Evolutionary conservation across 2,888 invertebrate genomes (phyloP).

Genomic region (Chaitophorus viminalis): DNA sequence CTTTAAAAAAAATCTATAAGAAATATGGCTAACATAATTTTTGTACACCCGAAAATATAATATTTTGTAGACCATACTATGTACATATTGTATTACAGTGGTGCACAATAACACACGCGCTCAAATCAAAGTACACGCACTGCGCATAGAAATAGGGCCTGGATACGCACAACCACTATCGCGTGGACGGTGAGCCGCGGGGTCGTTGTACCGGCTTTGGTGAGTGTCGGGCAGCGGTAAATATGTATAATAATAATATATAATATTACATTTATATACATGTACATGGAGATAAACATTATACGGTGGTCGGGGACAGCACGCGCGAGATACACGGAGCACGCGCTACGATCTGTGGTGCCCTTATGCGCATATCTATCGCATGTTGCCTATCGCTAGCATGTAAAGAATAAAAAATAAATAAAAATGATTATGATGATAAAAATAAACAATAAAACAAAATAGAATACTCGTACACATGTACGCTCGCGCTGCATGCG

Average conservation of each 20-base stretch:
- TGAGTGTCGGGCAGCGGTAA: background rate
- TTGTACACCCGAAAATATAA: too few species aligned
- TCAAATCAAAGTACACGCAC: background rate
- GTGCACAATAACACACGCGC: too few species aligned
- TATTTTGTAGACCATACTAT: too few species aligned
- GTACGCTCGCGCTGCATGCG: background rate
- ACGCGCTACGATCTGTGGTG: conserved; percentile 13
- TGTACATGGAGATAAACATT: background rate
- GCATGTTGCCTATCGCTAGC: too few species aligned
- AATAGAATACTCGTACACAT: background rate
- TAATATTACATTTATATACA: background rate
- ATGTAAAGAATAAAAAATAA: background rate
- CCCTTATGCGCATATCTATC: background rate
- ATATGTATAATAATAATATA: background rate
- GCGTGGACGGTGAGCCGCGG: background rate
- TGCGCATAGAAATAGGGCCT: background rate
- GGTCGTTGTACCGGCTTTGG: background rate
- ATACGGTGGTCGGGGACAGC: background rate
- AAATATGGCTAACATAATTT: too few species aligned
- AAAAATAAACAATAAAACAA: background rate
- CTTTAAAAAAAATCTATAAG: too few species aligned
- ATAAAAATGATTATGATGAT: too few species aligned
- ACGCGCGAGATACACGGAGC: conserved; percentile 17
- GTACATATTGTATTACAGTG: too few species aligned
- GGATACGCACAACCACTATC: background rate